Evolutionary conservation across 2,888 invertebrate genomes (phyloP), one percentile per base, ranked within the genome.

Genomic region (Ectobius pallidus): DNA sequence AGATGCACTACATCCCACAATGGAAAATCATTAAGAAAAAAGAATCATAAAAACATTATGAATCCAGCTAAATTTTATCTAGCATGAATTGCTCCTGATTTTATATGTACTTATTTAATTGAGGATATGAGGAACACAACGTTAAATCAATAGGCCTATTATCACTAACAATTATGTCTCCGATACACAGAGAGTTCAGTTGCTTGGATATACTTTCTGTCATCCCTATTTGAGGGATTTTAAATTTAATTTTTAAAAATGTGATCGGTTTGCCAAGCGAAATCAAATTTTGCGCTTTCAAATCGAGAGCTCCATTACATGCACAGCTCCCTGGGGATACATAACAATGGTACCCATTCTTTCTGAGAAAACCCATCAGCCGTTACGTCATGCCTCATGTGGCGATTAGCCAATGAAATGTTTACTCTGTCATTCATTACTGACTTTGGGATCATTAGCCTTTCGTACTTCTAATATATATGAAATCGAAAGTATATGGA

Each of bases 301-400:
- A 42, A 63, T 63, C 42, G 63, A 63, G 63, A 63, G 63, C 39
- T 63, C 63, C 63, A 63, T 63, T 63, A 63, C 63, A 63, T 63
- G 22, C 39, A 39, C 30, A 42, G 42, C 42, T 63, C 63, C 42
- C 39, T 20, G 22, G 42, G 63, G 34, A 42, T 20, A 39, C 4
- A 39, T 32, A 20, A 6, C 42, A 22, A 39, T 4, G 14, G 52
- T 22, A 46, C 46, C 16, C 25, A 25, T 25, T 2, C 25, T 52
- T 25, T 52, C 52, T 25, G 6, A 52, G 52, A 52, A 22, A 22
- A 2, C 20, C 20, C 49, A 49, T 52, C 52, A 52, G 20, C 52
- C 52, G 11, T 52, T 52, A 25, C 52, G 52, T 52, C 52, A 25
- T 52, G 52, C 7, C 52, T 52, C 52, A 52, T 52, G 52, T 52